Percentiles rank a stretch among this genome's conserved stretches.
phyloP scores from a whole-genome alignment of 2,888 invertebrate species.

The Ochropleura plecta region DNA sequence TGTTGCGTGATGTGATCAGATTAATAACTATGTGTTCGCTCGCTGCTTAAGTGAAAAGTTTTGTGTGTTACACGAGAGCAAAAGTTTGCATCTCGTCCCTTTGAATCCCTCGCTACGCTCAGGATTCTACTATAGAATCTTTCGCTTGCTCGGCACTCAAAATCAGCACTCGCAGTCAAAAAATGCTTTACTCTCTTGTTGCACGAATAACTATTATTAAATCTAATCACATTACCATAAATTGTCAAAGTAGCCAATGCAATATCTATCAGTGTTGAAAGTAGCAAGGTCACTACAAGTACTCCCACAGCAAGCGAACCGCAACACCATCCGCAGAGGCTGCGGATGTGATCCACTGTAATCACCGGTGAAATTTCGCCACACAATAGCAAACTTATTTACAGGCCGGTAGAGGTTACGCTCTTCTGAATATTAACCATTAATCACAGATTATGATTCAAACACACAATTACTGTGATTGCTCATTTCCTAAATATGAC shows the following conservation, averaged over 20 bases:
- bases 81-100: too few relatives aligned
- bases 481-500: constrained; percentile 78
- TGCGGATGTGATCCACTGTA: constrained; percentile 87
- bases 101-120: too few relatives aligned
- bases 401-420: constrained; percentile 81
- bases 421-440: constrained; percentile 82
- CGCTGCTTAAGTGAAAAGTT: too few relatives aligned
- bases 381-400: constrained; percentile 80
- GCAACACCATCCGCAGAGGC: constrained; percentile 86
- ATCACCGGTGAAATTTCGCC: constrained; percentile 89
- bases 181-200: too few relatives aligned
- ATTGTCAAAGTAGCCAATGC: constrained; percentile 27
- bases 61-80: too few relatives aligned
- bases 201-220: too few relatives aligned
- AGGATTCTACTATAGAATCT: too few relatives aligned
- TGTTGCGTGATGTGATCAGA: too few relatives aligned
- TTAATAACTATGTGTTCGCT: too few relatives aligned
- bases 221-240: neutral
- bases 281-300: constrained; percentile 78
- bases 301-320: constrained; percentile 79
- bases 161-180: too few relatives aligned
- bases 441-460: constrained; percentile 81
- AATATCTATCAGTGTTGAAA: constrained; percentile 66
- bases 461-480: constrained; percentile 76
- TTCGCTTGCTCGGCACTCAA: too few relatives aligned